Conservation (phyloP, 2,797 vertebrate species). For the Eupleurogrammus muticus region DNA sequence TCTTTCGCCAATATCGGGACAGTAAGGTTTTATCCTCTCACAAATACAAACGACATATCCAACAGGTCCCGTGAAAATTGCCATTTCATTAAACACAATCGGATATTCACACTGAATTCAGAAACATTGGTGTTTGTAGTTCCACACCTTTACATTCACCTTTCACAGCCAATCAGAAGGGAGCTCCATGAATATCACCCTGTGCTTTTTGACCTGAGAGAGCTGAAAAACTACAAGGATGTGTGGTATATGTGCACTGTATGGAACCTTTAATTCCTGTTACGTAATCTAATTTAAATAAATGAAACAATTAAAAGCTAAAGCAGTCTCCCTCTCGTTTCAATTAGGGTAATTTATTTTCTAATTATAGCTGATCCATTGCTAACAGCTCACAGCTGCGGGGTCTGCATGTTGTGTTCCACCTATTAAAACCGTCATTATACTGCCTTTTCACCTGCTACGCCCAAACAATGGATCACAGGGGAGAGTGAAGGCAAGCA, state of each 20-base stretch:
- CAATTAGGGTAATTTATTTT: slow-evolving; percentile 3
- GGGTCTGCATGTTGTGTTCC: slow-evolving; percentile 9
- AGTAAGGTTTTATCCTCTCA: too few relatives aligned
- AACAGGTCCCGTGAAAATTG: too few relatives aligned
- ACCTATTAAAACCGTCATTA: slow-evolving; percentile 41
- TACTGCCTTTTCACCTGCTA: slow-evolving; percentile 46
- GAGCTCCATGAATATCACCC: too few relatives aligned
- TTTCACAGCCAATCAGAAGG: too few relatives aligned
- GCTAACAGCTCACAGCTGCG: slow-evolving; percentile 43
- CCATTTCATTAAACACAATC: too few relatives aligned
- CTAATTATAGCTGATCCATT: slow-evolving; percentile 18
- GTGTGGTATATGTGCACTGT: too few relatives aligned
- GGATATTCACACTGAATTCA: too few relatives aligned
- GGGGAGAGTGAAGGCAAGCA: slow-evolving; percentile 8
- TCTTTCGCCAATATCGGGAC: neutral
- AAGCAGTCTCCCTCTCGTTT: slow-evolving; percentile 23
- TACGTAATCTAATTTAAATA: slow-evolving; percentile 16
- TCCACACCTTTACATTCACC: too few relatives aligned
- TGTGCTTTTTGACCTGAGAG: too few relatives aligned
- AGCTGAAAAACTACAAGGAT: too few relatives aligned
- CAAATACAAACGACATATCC: neutral
- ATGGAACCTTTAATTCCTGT: neutral
- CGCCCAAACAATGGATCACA: slow-evolving; percentile 31
- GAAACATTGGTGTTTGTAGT: too few relatives aligned
- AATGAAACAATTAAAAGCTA: neutral